These are phyloP conservation scores for Catonia carolina DNA, from an alignment of 2,888 invertebrate genomes.

Conservation along the genomic window DNA sequence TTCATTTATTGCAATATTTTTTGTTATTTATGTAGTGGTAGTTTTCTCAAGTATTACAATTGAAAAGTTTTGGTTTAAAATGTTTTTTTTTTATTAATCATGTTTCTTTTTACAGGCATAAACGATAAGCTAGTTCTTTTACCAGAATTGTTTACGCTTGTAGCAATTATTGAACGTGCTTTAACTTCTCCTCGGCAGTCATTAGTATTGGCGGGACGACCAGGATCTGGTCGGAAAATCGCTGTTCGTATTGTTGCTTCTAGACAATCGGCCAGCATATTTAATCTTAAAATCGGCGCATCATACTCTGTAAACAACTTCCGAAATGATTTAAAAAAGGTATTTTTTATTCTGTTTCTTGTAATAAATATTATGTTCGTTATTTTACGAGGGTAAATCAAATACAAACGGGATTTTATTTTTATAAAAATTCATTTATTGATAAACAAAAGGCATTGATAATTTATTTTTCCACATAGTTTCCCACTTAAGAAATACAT, in stretches of 20 bases:
- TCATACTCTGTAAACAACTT: conserved; percentile 59
- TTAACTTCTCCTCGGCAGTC: conserved; percentile 56
- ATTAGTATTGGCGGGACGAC: conserved; percentile 63
- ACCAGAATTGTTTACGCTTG: conserved; percentile 58
- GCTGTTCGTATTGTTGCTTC: conserved; percentile 68
- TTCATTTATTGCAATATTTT: too few species aligned
- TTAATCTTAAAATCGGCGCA: conserved; percentile 48
- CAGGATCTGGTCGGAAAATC: conserved; percentile 74
- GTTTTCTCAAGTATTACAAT: too few species aligned
- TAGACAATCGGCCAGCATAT: conserved; percentile 58
- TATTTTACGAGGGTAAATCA: too few species aligned
- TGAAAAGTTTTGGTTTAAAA: too few species aligned
- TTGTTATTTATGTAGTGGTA: too few species aligned
- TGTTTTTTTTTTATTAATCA: too few species aligned
- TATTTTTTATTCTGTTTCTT: conserved; percentile 40
- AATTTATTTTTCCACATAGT: too few species aligned
- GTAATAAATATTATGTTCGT: neutral
- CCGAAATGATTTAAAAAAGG: conserved; percentile 69
- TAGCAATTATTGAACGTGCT: conserved; percentile 56
- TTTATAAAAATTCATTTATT: too few species aligned
- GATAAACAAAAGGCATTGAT: too few species aligned
- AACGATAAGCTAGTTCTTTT: conserved; percentile 48
- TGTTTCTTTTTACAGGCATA: conserved; percentile 38
- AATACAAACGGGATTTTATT: too few species aligned
- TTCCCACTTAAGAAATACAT: too few species aligned